Percentiles rank a stretch among this genome's conserved stretches.
phyloP scores from a whole-genome alignment of 2,113 vertebrate genomes.

The Brachirus orientalis region DNA sequence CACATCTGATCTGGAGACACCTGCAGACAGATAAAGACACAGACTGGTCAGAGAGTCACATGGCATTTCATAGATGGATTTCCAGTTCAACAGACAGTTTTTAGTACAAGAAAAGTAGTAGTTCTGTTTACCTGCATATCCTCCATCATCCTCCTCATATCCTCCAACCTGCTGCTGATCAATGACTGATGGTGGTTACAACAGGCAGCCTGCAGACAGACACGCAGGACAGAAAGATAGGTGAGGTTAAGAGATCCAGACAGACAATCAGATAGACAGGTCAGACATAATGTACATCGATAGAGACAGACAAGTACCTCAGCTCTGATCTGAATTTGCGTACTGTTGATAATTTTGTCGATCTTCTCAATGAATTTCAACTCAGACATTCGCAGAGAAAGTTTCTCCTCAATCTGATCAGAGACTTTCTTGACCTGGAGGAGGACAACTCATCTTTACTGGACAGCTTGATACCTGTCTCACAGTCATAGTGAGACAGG shows the following conservation, averaged over 20 bases:
- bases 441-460: not conserved
- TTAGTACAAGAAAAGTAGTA: not conserved
- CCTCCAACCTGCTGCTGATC: slow-evolving; percentile 47
- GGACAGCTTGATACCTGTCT: too few relatives aligned
- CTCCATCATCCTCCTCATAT: slow-evolving; percentile 41
- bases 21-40: slow-evolving; percentile 30
- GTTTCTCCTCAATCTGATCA: slow-evolving; percentile 36
- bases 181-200: slow-evolving; percentile 54
- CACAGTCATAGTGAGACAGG: too few relatives aligned
- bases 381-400: slow-evolving; percentile 44
- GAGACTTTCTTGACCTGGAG: slow-evolving; percentile 58
- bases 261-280: not conserved
- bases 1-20: slow-evolving; percentile 44
- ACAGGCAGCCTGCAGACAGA: slow-evolving; percentile 37
- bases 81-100: too few relatives aligned
- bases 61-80: not conserved
- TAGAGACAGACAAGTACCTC: slow-evolving; percentile 39
- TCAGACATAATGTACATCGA: not conserved
- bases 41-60: too few relatives aligned
- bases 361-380: slow-evolving; percentile 31
- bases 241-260: not conserved
- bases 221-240: slow-evolving; percentile 1
- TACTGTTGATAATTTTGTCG: slow-evolving; percentile 33
- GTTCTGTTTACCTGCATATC: slow-evolving; percentile 23
- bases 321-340: slow-evolving; percentile 40